Evolutionary conservation across 2,113 vertebrate species (phyloP).

Genomic region (Copsychus sechellarum): DNA sequence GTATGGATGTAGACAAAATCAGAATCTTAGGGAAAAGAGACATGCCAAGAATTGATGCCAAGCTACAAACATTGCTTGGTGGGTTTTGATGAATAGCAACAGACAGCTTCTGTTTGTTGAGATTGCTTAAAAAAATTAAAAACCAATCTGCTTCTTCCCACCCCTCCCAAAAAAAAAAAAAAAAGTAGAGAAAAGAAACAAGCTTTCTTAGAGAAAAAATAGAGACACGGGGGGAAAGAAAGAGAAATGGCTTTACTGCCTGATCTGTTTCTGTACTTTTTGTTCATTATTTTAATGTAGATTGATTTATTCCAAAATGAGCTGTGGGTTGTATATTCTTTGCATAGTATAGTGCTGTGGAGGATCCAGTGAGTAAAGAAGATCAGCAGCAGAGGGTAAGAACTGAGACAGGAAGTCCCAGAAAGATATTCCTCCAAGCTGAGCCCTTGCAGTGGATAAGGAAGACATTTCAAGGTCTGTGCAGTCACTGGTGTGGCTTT

Average conservation of each 20-base stretch:
- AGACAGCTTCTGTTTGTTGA: constrained; percentile 34
- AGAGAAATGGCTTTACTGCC: constrained; percentile 22
- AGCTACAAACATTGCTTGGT: constrained; percentile 1
- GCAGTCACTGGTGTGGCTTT: background rate
- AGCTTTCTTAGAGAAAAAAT: background rate
- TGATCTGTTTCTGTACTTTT: constrained; percentile 64
- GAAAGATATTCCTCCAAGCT: background rate
- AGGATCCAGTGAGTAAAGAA: constrained; percentile 44
- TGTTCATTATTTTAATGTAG: constrained; percentile 75
- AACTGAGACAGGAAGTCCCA: background rate
- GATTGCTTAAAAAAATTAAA: background rate
- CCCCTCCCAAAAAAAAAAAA: background rate
- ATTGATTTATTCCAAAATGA: constrained; percentile 73
- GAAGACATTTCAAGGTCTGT: background rate
- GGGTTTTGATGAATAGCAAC: constrained; percentile 33
- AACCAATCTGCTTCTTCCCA: background rate
- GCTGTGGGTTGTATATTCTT: constrained; percentile 68
- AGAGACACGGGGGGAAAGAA: background rate
- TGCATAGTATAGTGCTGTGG: constrained; percentile 58
- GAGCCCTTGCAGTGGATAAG: background rate
- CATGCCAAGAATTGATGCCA: background rate
- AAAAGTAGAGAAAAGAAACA: background rate
- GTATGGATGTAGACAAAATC: background rate
- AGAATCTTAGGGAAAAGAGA: background rate
- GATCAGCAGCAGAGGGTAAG: background rate